phyloP scores from a whole-genome alignment of 2,888 invertebrate species.

The Heteromyza rotundicornis region DNA sequence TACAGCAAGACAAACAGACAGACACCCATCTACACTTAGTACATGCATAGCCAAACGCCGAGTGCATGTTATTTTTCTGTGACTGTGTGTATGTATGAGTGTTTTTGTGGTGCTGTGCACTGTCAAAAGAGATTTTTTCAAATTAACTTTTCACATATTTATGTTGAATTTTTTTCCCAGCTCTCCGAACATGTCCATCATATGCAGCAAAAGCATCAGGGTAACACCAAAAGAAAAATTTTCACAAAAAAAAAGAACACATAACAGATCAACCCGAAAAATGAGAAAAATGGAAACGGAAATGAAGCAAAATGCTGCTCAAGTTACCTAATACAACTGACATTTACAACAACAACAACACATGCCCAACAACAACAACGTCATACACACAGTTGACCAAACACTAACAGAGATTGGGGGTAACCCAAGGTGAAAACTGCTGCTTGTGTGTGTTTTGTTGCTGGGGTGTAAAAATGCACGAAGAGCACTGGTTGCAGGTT shows the following conservation, averaged over 20 bases:
- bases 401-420: not conserved
- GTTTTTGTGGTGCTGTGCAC: slow-evolving; percentile 17
- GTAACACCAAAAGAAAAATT: not conserved
- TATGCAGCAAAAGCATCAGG: not conserved
- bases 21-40: too few species aligned
- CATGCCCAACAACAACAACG: slow-evolving; percentile 24
- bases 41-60: not conserved
- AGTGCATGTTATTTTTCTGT: too few species aligned
- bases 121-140: slow-evolving; percentile 53
- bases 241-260: slow-evolving; percentile 7
- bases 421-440: not conserved
- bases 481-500: not conserved
- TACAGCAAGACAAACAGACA: too few species aligned
- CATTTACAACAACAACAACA: slow-evolving; percentile 12
- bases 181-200: not conserved
- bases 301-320: slow-evolving; percentile 5
- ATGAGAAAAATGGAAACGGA: not conserved
- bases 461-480: not conserved
- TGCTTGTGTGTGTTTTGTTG: too few species aligned
- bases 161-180: slow-evolving; percentile 35
- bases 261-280: slow-evolving; percentile 24
- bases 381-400: slow-evolving; percentile 14
- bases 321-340: slow-evolving; percentile 7
- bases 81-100: too few species aligned
- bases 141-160: slow-evolving; percentile 53